Evolutionary conservation across 2,888 invertebrate genomes (phyloP).

Genomic region (Tolmerus cingulatus): DNA sequence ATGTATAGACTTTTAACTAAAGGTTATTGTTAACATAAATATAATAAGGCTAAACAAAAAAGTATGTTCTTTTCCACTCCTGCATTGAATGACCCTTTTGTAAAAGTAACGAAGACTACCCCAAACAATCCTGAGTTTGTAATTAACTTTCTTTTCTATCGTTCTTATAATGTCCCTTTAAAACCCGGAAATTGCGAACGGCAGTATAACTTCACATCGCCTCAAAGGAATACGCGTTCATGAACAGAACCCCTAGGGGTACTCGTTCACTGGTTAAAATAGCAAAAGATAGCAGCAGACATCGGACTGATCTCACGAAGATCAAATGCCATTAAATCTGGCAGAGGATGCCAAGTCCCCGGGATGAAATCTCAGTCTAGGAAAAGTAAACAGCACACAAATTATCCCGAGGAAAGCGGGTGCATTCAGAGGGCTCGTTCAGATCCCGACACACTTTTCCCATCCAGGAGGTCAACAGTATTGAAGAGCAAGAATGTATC

Average conservation of each 20-base stretch:
- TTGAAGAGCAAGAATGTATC: conserved; percentile 26
- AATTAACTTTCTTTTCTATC: neutral
- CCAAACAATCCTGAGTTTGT: neutral
- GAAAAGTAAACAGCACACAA: conserved; percentile 14
- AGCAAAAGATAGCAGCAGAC: neutral
- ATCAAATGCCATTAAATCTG: neutral
- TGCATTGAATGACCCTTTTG: neutral
- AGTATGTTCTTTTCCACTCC: no score
- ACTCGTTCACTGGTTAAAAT: neutral
- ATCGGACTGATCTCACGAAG: neutral
- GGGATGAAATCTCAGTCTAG: neutral
- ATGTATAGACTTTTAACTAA: no score
- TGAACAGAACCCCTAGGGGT: neutral
- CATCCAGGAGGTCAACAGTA: conserved; percentile 32
- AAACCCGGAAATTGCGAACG: neutral
- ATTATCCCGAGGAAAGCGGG: neutral
- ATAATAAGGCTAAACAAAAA: no score
- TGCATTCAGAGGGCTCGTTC: neutral
- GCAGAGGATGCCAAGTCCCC: neutral
- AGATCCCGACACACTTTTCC: conserved; percentile 7
- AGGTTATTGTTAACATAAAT: no score
- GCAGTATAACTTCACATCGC: neutral
- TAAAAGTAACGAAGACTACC: neutral
- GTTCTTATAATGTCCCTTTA: neutral
- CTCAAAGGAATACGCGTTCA: neutral